Conservation (phyloP, 1,140 invertebrate genomes). For the Lepidurus couesii region DNA sequence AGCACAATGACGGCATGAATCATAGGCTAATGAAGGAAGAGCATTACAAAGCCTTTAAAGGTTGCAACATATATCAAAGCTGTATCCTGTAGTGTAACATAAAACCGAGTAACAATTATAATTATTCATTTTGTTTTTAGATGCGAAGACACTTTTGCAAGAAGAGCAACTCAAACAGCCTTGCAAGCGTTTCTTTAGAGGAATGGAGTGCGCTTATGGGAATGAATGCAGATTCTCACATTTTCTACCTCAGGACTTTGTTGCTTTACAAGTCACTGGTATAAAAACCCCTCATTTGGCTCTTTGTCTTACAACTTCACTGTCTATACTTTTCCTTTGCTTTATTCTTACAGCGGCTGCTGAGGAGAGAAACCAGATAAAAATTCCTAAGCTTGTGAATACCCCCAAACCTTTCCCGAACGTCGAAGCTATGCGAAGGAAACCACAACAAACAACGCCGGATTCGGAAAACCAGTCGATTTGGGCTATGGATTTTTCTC, state of each 20-base stretch:
- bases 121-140: not conserved
- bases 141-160: not conserved
- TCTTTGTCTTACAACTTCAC: not conserved
- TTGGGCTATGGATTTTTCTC: conserved; percentile 10
- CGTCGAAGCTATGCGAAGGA: not conserved
- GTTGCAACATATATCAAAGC: not conserved
- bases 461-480: not conserved
- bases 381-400: not conserved
- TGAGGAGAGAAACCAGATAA: not conserved
- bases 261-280: not conserved
- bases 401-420: not conserved
- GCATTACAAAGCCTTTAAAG: conserved; percentile 2
- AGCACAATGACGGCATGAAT: not conserved
- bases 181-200: not conserved
- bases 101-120: not conserved
- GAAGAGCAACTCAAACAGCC: not conserved
- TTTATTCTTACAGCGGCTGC: not conserved
- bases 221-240: conserved; percentile 9
- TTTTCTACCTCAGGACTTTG: not conserved
- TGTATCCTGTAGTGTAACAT: not conserved
- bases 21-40: not conserved
- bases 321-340: not conserved
- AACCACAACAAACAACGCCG: not conserved
- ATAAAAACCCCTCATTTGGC: not conserved
- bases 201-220: not conserved